Conservation (phyloP, 2,113 vertebrate species). For the Pygoscelis adeliae region DNA sequence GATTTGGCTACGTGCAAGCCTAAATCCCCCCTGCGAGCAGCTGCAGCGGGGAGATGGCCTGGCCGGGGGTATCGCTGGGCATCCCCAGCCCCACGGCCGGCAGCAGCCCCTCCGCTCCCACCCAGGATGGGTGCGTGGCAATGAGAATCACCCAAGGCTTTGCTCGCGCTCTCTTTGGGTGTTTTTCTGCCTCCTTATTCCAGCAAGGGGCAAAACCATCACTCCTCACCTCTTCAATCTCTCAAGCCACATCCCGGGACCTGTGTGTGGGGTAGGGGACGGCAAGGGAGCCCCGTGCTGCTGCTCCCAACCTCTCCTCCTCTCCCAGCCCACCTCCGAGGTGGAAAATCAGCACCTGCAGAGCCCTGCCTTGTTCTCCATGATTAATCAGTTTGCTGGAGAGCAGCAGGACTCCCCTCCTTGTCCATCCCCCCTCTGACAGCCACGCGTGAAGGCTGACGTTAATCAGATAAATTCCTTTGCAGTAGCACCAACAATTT, state of each 20-base stretch:
- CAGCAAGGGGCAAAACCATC: neutral
- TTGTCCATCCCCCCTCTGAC: neutral
- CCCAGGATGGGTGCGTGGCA: accelerated
- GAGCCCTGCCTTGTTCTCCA: neutral
- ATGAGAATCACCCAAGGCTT: neutral
- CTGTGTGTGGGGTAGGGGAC: accelerated
- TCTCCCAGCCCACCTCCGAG: neutral
- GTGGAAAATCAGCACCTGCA: neutral
- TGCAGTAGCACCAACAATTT: constrained; percentile 61
- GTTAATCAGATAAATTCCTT: constrained; percentile 73
- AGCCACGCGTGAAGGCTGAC: constrained; percentile 36
- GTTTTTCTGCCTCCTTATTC: neutral
- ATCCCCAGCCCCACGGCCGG: neutral
- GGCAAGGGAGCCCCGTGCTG: neutral
- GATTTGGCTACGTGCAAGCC: neutral
- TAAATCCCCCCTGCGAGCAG: accelerated
- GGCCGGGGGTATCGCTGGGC: neutral
- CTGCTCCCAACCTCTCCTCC: neutral
- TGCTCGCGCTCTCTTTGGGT: neutral
- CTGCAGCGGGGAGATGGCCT: accelerated
- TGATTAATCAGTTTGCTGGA: constrained; percentile 19
- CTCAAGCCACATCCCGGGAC: neutral
- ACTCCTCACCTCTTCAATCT: accelerated
- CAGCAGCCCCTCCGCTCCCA: neutral
- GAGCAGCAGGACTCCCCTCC: neutral